phyloP scores from a whole-genome alignment of 2,888 invertebrate species.

The Pasiphila rectangulata region DNA sequence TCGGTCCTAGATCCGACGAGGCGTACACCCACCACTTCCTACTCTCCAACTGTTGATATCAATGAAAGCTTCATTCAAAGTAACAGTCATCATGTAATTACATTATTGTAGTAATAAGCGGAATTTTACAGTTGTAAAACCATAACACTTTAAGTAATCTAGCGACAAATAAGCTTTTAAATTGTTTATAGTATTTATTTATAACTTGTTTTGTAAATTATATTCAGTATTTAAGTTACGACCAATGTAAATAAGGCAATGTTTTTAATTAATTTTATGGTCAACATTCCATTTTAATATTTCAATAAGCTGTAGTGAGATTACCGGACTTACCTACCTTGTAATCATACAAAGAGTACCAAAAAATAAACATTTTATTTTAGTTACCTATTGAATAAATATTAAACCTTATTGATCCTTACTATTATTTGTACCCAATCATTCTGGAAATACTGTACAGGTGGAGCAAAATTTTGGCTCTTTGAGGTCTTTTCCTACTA shows the following conservation, averaged over 20 bases:
- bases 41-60: conserved; percentile 27
- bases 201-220: conserved; percentile 27
- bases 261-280: conserved; percentile 29
- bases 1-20: conserved; percentile 25
- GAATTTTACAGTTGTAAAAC: neutral
- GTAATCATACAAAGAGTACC: no score
- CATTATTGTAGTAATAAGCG: conserved; percentile 1
- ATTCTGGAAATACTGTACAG: no score
- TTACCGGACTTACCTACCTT: no score
- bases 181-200: conserved; percentile 16
- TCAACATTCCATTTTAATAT: conserved; percentile 29
- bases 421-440: no score
- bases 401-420: no score
- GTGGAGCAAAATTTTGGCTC: no score
- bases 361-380: no score
- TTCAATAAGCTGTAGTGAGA: conserved; percentile 2
- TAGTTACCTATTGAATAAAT: no score
- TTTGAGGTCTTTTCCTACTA: no score
- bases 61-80: conserved; percentile 26
- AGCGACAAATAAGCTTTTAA: neutral
- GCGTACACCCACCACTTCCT: conserved; percentile 32
- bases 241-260: conserved; percentile 35
- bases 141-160: neutral
- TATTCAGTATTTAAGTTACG: conserved; percentile 34
- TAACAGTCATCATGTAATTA: conserved; percentile 1